Evolutionary conservation across 2,113 vertebrate species (phyloP).

Genomic region (Danionella cerebrum): DNA sequence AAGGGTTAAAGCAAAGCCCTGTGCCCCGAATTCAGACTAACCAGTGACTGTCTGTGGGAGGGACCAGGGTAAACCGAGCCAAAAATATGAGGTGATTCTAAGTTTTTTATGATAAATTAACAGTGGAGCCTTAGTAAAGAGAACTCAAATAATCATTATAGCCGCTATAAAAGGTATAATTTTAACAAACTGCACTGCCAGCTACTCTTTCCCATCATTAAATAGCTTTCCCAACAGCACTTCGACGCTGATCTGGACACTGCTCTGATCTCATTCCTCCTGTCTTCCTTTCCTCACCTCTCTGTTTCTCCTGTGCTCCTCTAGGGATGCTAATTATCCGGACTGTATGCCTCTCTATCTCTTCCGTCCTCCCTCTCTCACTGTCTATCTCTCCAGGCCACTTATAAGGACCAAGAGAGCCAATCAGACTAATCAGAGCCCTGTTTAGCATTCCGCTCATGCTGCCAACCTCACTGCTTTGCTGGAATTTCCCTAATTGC

Average conservation of each 20-base stretch:
- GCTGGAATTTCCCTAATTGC: constrained; percentile 16
- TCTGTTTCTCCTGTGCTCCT: background rate
- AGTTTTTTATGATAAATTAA: no score
- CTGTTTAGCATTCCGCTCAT: constrained; percentile 30
- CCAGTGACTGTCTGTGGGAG: no score
- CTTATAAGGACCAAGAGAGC: constrained; percentile 12
- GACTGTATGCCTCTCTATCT: background rate
- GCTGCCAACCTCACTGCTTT: background rate
- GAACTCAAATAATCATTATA: no score
- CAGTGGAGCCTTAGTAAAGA: no score
- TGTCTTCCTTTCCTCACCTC: background rate
- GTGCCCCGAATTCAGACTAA: no score
- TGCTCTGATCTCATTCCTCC: background rate
- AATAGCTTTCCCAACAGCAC: no score
- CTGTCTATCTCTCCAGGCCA: background rate
- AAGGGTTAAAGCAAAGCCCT: no score
- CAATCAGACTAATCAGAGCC: constrained; percentile 32
- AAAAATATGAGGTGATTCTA: no score
- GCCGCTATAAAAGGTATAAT: no score
- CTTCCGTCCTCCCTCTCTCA: background rate
- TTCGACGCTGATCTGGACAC: background rate
- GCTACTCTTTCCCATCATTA: no score
- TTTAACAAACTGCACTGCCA: no score
- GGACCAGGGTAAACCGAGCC: no score
- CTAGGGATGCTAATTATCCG: constrained; percentile 36